phyloP scores from a whole-genome alignment of 2,797 vertebrate species.

The Gymnoscopelus braueri region DNA sequence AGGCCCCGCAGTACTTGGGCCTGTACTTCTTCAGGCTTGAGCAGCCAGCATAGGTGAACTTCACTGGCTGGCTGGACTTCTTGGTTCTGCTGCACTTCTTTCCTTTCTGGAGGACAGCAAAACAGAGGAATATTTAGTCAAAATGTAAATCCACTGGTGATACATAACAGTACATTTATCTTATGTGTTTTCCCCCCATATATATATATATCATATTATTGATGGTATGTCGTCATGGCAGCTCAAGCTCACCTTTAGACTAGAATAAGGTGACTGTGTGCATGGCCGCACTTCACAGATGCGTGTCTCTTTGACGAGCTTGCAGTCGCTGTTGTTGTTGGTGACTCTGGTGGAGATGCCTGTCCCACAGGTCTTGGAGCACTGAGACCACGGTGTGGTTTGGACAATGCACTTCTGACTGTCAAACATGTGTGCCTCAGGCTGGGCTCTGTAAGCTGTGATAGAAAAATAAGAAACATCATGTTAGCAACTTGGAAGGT shows the following conservation, averaged over 20 bases:
- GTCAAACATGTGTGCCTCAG: slow-evolving; percentile 86
- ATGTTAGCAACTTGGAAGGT: slow-evolving; percentile 41
- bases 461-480: slow-evolving; percentile 10
- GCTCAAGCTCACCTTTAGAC: slow-evolving; percentile 88
- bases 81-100: slow-evolving; percentile 97
- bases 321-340: slow-evolving; percentile 94
- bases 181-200: too few relatives aligned
- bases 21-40: slow-evolving; percentile 95
- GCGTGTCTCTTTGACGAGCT: slow-evolving; percentile 92
- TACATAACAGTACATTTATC: too few relatives aligned
- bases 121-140: slow-evolving; percentile 45
- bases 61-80: slow-evolving; percentile 87
- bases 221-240: background rate
- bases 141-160: background rate
- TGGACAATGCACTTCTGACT: slow-evolving; percentile 94
- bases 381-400: slow-evolving; percentile 97
- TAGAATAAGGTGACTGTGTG: slow-evolving; percentile 87
- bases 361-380: slow-evolving; percentile 96
- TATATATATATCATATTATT: too few relatives aligned
- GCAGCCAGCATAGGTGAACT: slow-evolving; percentile 93
- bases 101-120: slow-evolving; percentile 86
- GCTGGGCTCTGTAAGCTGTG: slow-evolving; percentile 88
- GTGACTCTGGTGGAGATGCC: slow-evolving; percentile 96
- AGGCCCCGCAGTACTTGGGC: slow-evolving; percentile 95
- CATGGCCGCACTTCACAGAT: slow-evolving; percentile 97